Percentiles rank a stretch among this genome's conserved stretches.
Conservation (phyloP, 2,888 invertebrate species). For the Philereme transversata region DNA sequence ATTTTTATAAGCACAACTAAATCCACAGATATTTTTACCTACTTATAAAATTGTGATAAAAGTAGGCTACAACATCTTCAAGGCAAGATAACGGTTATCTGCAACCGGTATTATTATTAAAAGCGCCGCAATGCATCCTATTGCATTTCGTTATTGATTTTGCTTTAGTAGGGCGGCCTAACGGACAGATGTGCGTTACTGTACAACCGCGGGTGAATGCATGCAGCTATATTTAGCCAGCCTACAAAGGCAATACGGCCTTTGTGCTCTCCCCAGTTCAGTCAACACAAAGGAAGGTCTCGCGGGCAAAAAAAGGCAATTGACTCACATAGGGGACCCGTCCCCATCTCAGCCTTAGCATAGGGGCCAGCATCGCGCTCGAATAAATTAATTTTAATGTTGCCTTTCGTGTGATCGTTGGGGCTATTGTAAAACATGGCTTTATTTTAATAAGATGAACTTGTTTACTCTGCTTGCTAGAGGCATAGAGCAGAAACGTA, state of each 20-base stretch:
- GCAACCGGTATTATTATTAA: conserved; percentile 16
- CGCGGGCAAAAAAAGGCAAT: conserved; percentile 74
- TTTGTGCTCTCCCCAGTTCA: conserved; percentile 76
- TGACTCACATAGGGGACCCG: conserved; percentile 70
- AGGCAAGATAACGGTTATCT: conserved; percentile 19
- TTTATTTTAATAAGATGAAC: conserved; percentile 21
- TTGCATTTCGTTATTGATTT: conserved; percentile 46
- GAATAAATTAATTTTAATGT: conserved; percentile 59
- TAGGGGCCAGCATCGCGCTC: conserved; percentile 63
- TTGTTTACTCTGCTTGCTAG: conserved; percentile 3
- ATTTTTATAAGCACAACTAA: neutral
- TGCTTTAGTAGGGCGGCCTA: conserved; percentile 48
- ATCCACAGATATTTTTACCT: neutral
- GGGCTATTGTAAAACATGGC: conserved; percentile 21
- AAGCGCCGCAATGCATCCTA: conserved; percentile 24
- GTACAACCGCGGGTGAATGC: conserved; percentile 63
- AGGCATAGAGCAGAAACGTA: neutral
- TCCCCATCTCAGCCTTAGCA: conserved; percentile 70
- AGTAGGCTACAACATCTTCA: conserved; percentile 3
- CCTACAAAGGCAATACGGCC: conserved; percentile 72
- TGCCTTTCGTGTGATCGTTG: conserved; percentile 47
- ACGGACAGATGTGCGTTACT: conserved; percentile 75
- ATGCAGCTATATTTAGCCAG: conserved; percentile 79
- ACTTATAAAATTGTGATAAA: neutral
- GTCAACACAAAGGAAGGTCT: conserved; percentile 78